A percentile compares a stretch with the other conserved stretches of the same genome.
Evolutionary conservation across 2,113 vertebrate species (phyloP).

Genomic region (Ceyx cyanopectus): DNA sequence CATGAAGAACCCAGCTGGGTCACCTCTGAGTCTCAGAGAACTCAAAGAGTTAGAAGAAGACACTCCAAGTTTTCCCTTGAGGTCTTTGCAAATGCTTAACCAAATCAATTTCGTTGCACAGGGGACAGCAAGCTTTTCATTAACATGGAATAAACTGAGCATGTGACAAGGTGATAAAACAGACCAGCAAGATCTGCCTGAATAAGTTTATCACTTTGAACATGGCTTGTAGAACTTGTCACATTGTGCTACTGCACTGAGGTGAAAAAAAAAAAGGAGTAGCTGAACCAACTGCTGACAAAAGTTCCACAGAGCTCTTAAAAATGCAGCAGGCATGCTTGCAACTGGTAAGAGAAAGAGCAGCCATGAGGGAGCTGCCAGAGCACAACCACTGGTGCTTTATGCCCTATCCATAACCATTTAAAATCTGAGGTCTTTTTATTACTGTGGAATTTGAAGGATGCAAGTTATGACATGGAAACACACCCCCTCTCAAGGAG

Average conservation of each 20-base stretch:
- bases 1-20: neutral
- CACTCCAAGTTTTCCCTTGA: neutral
- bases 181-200: neutral
- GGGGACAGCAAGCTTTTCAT: neutral
- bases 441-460: slow-evolving; percentile 62
- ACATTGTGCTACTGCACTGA: neutral
- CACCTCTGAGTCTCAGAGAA: neutral
- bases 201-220: slow-evolving; percentile 22
- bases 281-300: slow-evolving; percentile 33
- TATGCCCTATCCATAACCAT: slow-evolving; percentile 16
- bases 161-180: slow-evolving; percentile 18
- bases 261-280: neutral
- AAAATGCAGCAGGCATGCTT: slow-evolving; percentile 55
- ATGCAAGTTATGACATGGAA: slow-evolving; percentile 55
- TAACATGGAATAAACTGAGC: neutral
- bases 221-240: neutral
- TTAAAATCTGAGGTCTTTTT: slow-evolving; percentile 55
- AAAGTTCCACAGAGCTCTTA: slow-evolving; percentile 36
- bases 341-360: slow-evolving; percentile 7
- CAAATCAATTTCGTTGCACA: neutral
- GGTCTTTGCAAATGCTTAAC: neutral
- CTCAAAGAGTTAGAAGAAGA: neutral
- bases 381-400: slow-evolving; percentile 4
- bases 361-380: neutral
- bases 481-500: slow-evolving; percentile 37